Evolutionary conservation across 2,888 invertebrate species (phyloP), one percentile per base, ranked within the genome.

Genomic region (Drosophila emarginata): DNA sequence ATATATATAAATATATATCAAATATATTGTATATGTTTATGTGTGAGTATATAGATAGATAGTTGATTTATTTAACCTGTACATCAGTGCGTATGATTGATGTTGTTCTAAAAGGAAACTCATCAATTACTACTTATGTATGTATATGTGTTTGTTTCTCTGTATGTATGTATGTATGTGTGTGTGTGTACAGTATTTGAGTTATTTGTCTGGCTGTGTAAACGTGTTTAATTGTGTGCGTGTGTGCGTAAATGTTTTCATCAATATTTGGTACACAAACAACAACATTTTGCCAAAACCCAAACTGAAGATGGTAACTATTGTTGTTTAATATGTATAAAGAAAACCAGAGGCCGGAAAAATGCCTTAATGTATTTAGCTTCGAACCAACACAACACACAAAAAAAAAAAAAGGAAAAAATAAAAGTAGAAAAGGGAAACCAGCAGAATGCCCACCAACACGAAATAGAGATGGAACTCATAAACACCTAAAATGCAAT

Each of bases 151-250:
- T 32, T 32, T 63, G 76, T 40, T 72, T 53, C 14, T 39, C 3
- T 61, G 32, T 72, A 50, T 69, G 40, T 64, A 3, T 63, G 28
- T 60, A 12, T 67, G 39, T 66, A 28, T 56, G 45, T 70, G 54
- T 59, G 50, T 66, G 26, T 74, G 59, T 64, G 15, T 58, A 12
- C 45, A 21, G 18, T 45, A 18, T 45, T 18, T 45, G 45, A 45
- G 50, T 52, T 67, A 39, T 74, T 45, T 72, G 65, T 77, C 79
- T 79, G 78, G 72, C 74, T 83, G 79, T 78, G 71, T 77, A 87
- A 88, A 83, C 68, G 78, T 77, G 79, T 88, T 88, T 83, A 86
- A 83, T 83, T 80, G 84, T 80, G 83, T 87, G 81, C 87, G 78
- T 77, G 78, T 84, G 78, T 79, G 79, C 78, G 81, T 81, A 84